phyloP scores from a whole-genome alignment of 1,140 invertebrate species.

The Ceratosolen fusciceps region DNA sequence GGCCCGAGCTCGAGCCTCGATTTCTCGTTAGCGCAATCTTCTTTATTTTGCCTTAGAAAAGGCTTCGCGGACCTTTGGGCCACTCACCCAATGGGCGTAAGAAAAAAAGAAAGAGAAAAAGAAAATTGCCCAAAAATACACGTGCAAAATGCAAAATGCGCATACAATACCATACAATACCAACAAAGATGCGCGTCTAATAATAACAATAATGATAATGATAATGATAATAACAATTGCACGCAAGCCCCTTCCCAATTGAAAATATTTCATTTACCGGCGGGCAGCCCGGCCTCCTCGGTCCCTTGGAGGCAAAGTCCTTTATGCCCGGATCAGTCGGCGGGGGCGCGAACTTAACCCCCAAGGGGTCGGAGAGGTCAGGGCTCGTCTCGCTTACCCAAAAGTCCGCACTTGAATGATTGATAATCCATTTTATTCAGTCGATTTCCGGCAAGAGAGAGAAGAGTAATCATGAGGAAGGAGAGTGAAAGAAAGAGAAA shows the following conservation, averaged over 20 bases:
- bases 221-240: constrained; percentile 12
- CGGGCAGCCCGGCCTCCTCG: neutral
- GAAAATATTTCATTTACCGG: neutral
- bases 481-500: neutral
- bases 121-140: no score
- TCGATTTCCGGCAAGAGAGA: constrained; percentile 47
- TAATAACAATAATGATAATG: no score
- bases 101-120: neutral
- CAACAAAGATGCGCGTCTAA: no score
- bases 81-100: no score
- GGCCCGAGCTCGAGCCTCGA: no score
- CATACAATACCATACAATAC: no score
- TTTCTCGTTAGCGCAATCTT: no score
- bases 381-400: neutral
- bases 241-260: constrained; percentile 29
- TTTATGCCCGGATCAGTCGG: neutral
- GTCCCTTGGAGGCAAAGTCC: constrained; percentile 7
- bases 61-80: no score
- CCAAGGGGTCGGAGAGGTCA: neutral
- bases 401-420: neutral
- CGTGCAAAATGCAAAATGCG: no score
- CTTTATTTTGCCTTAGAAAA: no score
- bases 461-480: constrained; percentile 15
- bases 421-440: constrained; percentile 41
- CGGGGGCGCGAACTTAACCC: neutral